Conservation (phyloP, 2,113 vertebrate genomes). For the human region DNA sequence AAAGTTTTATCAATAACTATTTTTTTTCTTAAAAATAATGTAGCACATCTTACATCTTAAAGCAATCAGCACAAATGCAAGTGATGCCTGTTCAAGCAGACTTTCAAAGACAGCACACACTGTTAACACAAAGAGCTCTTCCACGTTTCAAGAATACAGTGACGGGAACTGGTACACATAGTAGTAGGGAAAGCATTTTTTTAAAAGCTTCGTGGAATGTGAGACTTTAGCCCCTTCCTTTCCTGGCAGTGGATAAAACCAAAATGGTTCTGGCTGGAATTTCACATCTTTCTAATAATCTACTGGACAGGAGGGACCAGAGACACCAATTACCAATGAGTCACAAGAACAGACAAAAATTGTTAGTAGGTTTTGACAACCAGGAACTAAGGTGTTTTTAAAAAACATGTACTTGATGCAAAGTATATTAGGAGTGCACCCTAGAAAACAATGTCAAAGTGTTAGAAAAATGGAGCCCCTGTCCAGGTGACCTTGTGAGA, state of each 20-base stretch:
- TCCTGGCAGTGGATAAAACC: constrained; percentile 13
- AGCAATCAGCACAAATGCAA: constrained; percentile 59
- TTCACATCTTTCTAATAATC: not conserved
- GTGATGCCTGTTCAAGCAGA: constrained; percentile 45
- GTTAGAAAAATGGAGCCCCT: constrained; percentile 15
- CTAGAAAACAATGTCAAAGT: not conserved
- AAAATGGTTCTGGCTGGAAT: not conserved
- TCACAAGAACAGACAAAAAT: constrained; percentile 68
- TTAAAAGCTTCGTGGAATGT: constrained; percentile 16
- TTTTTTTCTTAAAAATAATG: constrained; percentile 25
- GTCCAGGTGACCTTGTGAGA: not conserved
- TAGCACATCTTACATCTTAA: not conserved
- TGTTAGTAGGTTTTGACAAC: constrained; percentile 43
- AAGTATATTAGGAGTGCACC: not conserved
- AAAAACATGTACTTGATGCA: not conserved
- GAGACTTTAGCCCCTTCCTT: not conserved
- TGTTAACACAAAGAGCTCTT: constrained; percentile 53
- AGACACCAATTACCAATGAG: constrained; percentile 57
- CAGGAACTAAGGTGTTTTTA: constrained; percentile 47
- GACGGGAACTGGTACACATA: not conserved
- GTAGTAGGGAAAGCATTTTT: not conserved
- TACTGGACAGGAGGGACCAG: not conserved
- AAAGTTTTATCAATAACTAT: not conserved
- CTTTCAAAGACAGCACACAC: constrained; percentile 61
- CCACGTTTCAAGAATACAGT: not conserved